Percentiles rank a stretch among this genome's conserved stretches.
These are phyloP conservation scores for Hirtodrosophila histrioides DNA, from an alignment of 2,888 invertebrate species.

Conservation along the genomic window DNA sequence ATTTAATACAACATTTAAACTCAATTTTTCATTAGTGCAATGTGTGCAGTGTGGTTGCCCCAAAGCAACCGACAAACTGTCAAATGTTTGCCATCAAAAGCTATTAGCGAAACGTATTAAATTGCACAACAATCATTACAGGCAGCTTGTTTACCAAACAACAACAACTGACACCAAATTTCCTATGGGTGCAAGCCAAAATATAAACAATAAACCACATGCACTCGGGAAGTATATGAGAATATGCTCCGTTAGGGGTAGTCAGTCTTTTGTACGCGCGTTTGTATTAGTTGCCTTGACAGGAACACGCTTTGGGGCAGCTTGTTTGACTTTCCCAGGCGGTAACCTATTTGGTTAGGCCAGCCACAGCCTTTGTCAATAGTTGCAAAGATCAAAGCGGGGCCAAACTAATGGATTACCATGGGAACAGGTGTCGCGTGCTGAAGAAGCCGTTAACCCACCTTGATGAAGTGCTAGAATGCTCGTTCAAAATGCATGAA, in stretches of 20 bases:
- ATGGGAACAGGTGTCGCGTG: conserved; percentile 36
- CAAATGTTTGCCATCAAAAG: conserved; percentile 55
- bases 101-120: conserved; percentile 70
- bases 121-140: conserved; percentile 55
- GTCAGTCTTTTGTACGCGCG: conserved; percentile 41
- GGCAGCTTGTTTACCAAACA: conserved; percentile 53
- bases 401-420: conserved; percentile 45
- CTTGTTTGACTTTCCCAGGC: conserved; percentile 69
- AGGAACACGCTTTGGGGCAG: conserved; percentile 32
- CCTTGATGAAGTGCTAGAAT: conserved; percentile 37
- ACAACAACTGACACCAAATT: conserved; percentile 24
- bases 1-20: conserved; percentile 51
- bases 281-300: conserved; percentile 53
- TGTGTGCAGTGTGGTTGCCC: background rate
- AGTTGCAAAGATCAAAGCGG: conserved; percentile 68
- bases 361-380: conserved; percentile 62
- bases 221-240: conserved; percentile 14
- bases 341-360: conserved; percentile 55
- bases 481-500: conserved; percentile 42
- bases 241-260: conserved; percentile 6
- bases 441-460: conserved; percentile 11
- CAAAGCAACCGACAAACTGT: conserved; percentile 40
- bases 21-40: conserved; percentile 36
- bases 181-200: conserved; percentile 31
- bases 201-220: conserved; percentile 61